Base-by-base conservation (phyloP, 2,888 invertebrate genomes). In the Scaptomyza parva region DNA sequence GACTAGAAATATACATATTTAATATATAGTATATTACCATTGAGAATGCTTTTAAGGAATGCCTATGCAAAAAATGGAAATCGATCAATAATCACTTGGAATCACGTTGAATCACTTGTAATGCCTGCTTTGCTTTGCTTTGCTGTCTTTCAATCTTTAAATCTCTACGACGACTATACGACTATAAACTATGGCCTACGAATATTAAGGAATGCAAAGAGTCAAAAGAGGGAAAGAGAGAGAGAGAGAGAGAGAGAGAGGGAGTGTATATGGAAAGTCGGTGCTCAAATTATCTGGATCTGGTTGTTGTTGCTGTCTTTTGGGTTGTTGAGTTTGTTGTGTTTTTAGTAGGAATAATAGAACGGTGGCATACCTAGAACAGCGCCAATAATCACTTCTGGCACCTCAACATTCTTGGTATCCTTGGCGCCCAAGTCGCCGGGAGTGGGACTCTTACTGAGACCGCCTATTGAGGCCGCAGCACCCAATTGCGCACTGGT, bases 311-410 rank as follows among this genome's bases (percentile, higher is more conserved):
- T 54, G 53, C 60, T 51, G 65, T 57, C 55, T 59, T 28, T 39
- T 40, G 43, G 20, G 53, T 54, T 53, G 61, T 59, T 68, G 20
- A 11, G 9, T 12, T 30, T 33, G 7, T 57, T 30, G 50, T 12
- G 47, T 52, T 63, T 70, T 88, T 91, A 91, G 85, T 91, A 91
- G 76, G 86, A 90, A 86, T 91, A 91, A 88, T 90, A 91, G 86
- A 88, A 91, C 47, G 72, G 82, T 81, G 82, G 91, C 93, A 93
- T 92, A 93, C 97, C 99, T 92, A 99, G 94, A 90, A 99, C 98
- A 91, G 98, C 98, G 90, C 98, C 99, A 91, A 99, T 98, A 93
- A 98, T 97, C 92, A 96, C 95, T 94, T 98, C 97, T 66, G 97
- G 95, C 92, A 99, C 97, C 94, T 98, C 97, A 91, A 97, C 96